Percentiles rank a stretch among this genome's conserved stretches.
These are phyloP conservation scores for Agrochola lota DNA, from an alignment of 2,888 invertebrate species.

Conservation along the genomic window DNA sequence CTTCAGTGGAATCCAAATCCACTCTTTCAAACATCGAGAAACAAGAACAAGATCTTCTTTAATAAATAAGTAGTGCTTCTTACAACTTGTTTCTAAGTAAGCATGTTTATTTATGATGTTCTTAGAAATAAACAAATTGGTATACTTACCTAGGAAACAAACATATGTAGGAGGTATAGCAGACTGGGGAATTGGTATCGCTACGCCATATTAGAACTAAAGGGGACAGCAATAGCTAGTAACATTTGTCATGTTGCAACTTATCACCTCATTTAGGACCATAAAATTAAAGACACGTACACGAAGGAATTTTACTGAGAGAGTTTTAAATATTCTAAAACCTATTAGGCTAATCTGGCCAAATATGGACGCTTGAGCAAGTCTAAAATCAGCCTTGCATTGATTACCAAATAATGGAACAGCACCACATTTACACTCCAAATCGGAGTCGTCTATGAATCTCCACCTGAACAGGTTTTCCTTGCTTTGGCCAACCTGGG, in stretches of 20 bases:
- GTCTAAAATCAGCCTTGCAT: neutral
- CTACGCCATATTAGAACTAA: neutral
- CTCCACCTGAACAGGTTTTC: no score
- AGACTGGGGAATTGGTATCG: no score
- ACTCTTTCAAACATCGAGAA: neutral
- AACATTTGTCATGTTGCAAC: neutral
- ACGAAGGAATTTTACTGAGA: slow-evolving; percentile 4
- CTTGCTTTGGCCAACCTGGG: no score
- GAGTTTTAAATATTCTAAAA: slow-evolving; percentile 30
- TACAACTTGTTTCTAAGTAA: neutral
- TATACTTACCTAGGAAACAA: no score
- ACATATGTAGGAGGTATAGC: no score
- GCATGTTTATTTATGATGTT: neutral
- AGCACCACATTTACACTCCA: no score
- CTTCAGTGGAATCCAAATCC: neutral
- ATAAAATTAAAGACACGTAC: slow-evolving; percentile 11
- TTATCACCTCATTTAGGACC: slow-evolving; percentile 38
- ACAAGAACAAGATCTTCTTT: neutral
- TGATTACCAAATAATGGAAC: slow-evolving; percentile 3
- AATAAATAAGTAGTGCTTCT: slow-evolving; percentile 3
- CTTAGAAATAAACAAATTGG: no score
- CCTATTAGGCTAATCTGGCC: slow-evolving; percentile 12
- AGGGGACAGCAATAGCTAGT: neutral
- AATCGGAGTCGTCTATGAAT: no score
- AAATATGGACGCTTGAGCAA: neutral